Percentiles rank a stretch among this genome's conserved stretches.
These are phyloP conservation scores for Drosophila sp. DNA, from an alignment of 1,140 invertebrate genomes.

Conservation along the genomic window DNA sequence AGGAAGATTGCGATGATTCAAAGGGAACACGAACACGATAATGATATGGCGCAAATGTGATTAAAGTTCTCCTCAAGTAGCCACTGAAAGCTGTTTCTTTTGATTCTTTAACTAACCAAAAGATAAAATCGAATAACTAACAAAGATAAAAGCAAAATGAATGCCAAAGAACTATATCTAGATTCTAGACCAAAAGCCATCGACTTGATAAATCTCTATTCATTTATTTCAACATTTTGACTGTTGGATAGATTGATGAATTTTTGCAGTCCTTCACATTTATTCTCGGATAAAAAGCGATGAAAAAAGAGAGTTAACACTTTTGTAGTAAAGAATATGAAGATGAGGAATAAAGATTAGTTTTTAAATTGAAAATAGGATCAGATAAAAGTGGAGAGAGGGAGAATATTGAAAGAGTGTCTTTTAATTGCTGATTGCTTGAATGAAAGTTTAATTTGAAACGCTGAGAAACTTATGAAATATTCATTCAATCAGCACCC, in stretches of 20 bases:
- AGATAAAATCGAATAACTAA: not conserved
- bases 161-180: not conserved
- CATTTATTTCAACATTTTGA: not conserved
- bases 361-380: too few species aligned
- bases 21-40: slow-evolving; percentile 31
- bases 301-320: too few species aligned
- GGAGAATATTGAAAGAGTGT: not conserved
- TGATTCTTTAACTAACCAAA: not conserved
- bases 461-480: not conserved
- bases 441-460: not conserved
- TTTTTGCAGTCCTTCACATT: not conserved
- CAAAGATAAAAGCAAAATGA: not conserved
- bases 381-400: not conserved
- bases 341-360: too few species aligned
- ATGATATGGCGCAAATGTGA: slow-evolving; percentile 4
- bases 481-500: not conserved
- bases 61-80: slow-evolving; percentile 1
- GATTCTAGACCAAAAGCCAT: not conserved
- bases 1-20: slow-evolving; percentile 17
- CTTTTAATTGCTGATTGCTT: slow-evolving; percentile 5
- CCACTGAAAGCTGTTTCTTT: not conserved
- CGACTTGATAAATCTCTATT: not conserved
- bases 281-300: too few species aligned
- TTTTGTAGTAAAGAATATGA: too few species aligned
- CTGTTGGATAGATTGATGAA: not conserved